These are phyloP conservation scores for Laticauda laticaudata DNA, from an alignment of 2,113 vertebrate species.

Conservation along the genomic window DNA sequence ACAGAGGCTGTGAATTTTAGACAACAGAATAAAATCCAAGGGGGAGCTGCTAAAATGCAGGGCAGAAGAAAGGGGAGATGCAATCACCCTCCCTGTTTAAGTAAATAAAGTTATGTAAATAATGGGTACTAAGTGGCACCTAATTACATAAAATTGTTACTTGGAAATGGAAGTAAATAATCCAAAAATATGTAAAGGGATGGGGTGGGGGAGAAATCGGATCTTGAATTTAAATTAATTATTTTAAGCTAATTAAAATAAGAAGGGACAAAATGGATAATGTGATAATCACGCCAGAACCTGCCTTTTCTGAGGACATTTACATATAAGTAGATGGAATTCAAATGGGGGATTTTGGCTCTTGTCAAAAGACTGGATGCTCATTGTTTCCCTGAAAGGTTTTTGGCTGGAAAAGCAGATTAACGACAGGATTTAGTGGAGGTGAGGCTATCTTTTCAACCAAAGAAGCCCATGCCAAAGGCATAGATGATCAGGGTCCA, in stretches of 20 bases:
- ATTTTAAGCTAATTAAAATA: constrained; percentile 82
- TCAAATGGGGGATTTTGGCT: constrained; percentile 14
- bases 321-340: constrained; percentile 55
- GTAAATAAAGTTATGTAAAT: constrained; percentile 65
- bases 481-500: constrained; percentile 23
- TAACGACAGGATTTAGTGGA: constrained; percentile 36
- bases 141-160: constrained; percentile 79
- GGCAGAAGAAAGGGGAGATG: constrained; percentile 13
- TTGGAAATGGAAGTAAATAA: constrained; percentile 79
- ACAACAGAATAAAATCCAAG: constrained; percentile 55
- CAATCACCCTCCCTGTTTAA: constrained; percentile 9
- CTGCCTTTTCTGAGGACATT: constrained; percentile 63
- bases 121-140: constrained; percentile 68
- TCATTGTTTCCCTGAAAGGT: constrained; percentile 29
- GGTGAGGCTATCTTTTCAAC: constrained; percentile 29
- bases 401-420: constrained; percentile 24
- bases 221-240: constrained; percentile 78
- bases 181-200: constrained; percentile 70
- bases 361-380: constrained; percentile 46
- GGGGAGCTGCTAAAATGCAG: constrained; percentile 61
- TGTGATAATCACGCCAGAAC: constrained; percentile 71
- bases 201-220: constrained; percentile 32
- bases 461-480: neutral
- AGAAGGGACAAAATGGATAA: constrained; percentile 72
- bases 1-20: constrained; percentile 38